Evolutionary conservation across 1,140 invertebrate genomes (phyloP), one percentile per base, ranked within the genome.

Genomic region (Pseudobourletiella spinata): DNA sequence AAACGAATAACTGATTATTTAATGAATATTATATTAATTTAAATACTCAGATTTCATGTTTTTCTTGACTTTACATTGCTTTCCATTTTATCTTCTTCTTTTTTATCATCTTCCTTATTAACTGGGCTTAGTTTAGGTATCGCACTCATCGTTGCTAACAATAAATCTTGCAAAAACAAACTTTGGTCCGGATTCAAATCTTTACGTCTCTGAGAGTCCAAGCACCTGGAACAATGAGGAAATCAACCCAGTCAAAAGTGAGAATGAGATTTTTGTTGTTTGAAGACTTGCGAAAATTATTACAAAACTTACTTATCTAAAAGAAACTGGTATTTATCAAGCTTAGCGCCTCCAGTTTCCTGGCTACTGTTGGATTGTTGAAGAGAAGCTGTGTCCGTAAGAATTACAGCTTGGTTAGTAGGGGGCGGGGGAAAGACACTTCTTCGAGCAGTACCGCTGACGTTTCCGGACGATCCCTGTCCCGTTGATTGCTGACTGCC

Each of bases 121-220:
- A 6, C 50, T 35, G 26, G 20, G 24, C 46, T 35, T 29, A 42
- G 25, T 4, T 42, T 51, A 15, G 14, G 30, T 51, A 43, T 61
- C 46, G 55, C n/a, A 52, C 79, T 78, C 69, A 86, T 73, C 28
- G 83, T 82, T 29, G 81, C 79, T 57, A 86, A 74, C 30, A 86
- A 76, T 54, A 86, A 72, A 75, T 86, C 84, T 69, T 84, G 82
- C 50, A 84, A 78, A 77, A 87, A 87, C 18, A 85, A 71, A 72
- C 83, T 84, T 64, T 81, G 78, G 72, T 85, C 83, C 57, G 82
- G 80, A 59, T 66, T 61, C 58, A 67, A 65, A 57, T 68, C 79
- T 78, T 64, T 84, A 80, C 62, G 78, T 76, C 68, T 84, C 82
- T 64, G 79, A 59, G 77, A 76, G 61, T 83, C 79, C 66, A 80